A percentile compares a stretch with the other conserved stretches of the same genome.
phyloP scores from a whole-genome alignment of 2,888 invertebrate species.

The Pyrocoelia pectoralis region DNA sequence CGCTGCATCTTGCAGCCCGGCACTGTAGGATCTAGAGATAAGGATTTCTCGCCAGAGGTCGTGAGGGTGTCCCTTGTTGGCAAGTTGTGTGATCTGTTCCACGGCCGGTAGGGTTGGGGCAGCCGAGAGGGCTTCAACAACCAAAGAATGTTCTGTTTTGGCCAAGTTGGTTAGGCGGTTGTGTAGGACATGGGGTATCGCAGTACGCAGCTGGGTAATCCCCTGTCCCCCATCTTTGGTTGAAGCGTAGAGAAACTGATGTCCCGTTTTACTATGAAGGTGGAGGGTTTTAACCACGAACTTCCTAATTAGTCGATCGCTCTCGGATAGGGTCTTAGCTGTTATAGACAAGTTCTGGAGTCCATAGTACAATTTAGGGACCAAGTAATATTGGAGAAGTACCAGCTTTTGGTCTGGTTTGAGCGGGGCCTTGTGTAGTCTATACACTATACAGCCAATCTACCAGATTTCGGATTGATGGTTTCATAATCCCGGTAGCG shows the following conservation, averaged over 20 bases:
- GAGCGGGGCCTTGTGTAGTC: neutral
- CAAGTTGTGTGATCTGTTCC: no score
- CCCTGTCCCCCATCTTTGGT: conserved; percentile 7
- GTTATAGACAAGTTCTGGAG: neutral
- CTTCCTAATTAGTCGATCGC: neutral
- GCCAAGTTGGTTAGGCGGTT: no score
- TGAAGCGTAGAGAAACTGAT: conserved; percentile 2
- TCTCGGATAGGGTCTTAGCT: neutral
- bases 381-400: neutral
- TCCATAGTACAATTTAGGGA: neutral
- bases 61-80: no score
- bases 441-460: neutral
- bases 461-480: neutral
- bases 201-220: no score
- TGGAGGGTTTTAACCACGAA: neutral
- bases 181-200: no score
- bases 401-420: conserved; percentile 12
- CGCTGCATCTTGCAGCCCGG: no score
- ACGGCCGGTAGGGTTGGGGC: no score
- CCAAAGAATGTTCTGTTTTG: neutral
- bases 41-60: no score
- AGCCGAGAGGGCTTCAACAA: neutral
- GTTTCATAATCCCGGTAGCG: neutral
- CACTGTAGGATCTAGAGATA: no score
- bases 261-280: neutral